A percentile compares a stretch with the other conserved stretches of the same genome.
Conservation (phyloP, 1,140 invertebrate species). For the Diplogasteroides magnus region DNA sequence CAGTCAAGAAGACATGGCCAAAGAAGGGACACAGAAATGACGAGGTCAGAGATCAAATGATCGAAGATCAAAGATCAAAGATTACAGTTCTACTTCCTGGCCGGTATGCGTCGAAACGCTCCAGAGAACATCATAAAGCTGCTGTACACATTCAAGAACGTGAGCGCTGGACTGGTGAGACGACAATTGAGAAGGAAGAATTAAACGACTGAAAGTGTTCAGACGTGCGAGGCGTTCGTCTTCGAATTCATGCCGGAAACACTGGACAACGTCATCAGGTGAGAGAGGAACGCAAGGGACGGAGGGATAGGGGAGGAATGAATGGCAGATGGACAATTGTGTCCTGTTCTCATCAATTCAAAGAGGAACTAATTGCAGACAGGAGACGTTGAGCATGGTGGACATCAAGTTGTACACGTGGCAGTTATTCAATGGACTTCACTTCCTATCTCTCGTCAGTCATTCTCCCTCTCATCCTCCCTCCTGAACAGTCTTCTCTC, state of each 20-base stretch:
- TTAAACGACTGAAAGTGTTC: slow-evolving; percentile 5
- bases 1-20: slow-evolving; percentile 45
- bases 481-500: background rate
- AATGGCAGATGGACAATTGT: too few species aligned
- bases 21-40: slow-evolving; percentile 7
- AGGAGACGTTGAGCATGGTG: slow-evolving; percentile 15
- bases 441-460: slow-evolving; percentile 27
- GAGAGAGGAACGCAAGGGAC: too few species aligned
- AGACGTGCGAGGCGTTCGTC: slow-evolving; percentile 42
- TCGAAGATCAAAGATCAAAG: too few species aligned
- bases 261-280: slow-evolving; percentile 19
- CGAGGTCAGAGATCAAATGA: background rate
- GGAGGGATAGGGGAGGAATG: too few species aligned
- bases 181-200: background rate
- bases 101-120: slow-evolving; percentile 21
- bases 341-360: too few species aligned
- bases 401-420: slow-evolving; percentile 48
- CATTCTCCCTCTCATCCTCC: background rate
- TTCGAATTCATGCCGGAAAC: slow-evolving; percentile 43
- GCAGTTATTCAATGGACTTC: slow-evolving; percentile 43
- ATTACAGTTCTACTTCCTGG: slow-evolving; percentile 24
- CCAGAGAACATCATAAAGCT: slow-evolving; percentile 45
- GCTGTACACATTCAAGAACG: slow-evolving; percentile 37
- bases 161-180: slow-evolving; percentile 11
- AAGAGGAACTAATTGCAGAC: too few species aligned